Evolutionary conservation across 2,888 invertebrate species (phyloP).

Genomic region (Thymelicus sylvestris): DNA sequence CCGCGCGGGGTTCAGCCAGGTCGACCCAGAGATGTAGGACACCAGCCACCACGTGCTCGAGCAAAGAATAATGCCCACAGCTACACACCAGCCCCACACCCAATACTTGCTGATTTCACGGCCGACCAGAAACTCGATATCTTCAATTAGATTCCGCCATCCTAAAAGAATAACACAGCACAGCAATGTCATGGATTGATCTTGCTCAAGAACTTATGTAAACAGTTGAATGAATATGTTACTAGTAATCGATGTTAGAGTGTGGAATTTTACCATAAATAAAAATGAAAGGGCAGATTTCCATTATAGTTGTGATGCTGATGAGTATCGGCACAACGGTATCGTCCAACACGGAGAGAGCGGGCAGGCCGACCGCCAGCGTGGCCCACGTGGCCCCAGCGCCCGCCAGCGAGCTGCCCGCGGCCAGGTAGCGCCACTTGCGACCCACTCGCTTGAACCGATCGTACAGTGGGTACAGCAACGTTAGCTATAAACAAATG

Average conservation of each 20-base stretch:
- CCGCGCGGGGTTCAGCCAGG: conserved; percentile 58
- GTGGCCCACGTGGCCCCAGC: conserved; percentile 51
- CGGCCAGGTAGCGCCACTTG: conserved; percentile 62
- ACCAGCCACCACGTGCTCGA: conserved; percentile 64
- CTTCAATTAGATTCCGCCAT: conserved; percentile 65
- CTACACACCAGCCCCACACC: conserved; percentile 66
- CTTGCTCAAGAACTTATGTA: background rate
- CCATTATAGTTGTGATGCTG: conserved; percentile 57
- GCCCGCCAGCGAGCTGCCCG: conserved; percentile 53
- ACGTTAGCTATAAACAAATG: conserved; percentile 57
- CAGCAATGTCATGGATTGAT: background rate
- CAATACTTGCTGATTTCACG: conserved; percentile 55
- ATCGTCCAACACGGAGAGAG: conserved; percentile 59
- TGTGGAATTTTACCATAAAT: conserved; percentile 62
- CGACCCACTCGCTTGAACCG: conserved; percentile 59
- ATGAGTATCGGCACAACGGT: conserved; percentile 60
- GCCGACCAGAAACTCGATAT: conserved; percentile 68
- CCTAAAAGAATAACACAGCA: conserved; percentile 51
- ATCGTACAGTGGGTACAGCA: conserved; percentile 67
- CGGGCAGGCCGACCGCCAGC: conserved; percentile 54
- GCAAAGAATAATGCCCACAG: conserved; percentile 53
- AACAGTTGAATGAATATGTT: background rate
- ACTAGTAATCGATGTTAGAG: no score
- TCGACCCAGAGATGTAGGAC: conserved; percentile 41
- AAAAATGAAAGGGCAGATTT: conserved; percentile 64